phyloP scores from a whole-genome alignment of 2,797 vertebrate species.

The Hydrocynus forskahlii region DNA sequence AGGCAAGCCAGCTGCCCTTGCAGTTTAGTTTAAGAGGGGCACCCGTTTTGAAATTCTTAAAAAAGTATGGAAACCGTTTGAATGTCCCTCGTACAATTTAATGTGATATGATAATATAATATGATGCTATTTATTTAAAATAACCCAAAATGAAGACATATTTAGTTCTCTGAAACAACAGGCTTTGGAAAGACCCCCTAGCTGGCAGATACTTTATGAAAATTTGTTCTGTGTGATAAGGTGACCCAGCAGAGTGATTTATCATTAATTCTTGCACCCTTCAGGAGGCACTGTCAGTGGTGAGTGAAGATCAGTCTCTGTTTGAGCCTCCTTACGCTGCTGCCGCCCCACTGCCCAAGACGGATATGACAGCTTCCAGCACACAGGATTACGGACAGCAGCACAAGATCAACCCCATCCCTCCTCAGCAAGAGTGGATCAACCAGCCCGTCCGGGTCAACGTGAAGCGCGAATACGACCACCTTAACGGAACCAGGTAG shows the following conservation, averaged over 20 bases:
- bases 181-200: no score
- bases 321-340: constrained; percentile 95
- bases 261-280: constrained; percentile 58
- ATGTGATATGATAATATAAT: no score
- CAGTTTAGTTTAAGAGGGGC: no score
- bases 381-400: constrained; percentile 95
- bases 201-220: no score
- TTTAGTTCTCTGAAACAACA: neutral
- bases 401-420: constrained; percentile 96
- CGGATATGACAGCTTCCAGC: constrained; percentile 98
- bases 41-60: no score
- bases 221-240: no score
- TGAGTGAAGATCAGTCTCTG: constrained; percentile 99
- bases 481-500: constrained; percentile 98
- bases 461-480: constrained; percentile 97
- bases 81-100: no score
- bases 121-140: no score
- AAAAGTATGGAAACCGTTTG: no score
- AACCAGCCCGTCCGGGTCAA: constrained; percentile 92
- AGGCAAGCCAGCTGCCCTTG: no score
- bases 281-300: constrained; percentile 99
- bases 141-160: no score
- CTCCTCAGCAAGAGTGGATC: constrained; percentile 98
- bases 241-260: neutral
- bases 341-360: constrained; percentile 91